phyloP scores from a whole-genome alignment of 53 echinoderm and acorn worm species.

The Hippasteria phrygiana region DNA sequence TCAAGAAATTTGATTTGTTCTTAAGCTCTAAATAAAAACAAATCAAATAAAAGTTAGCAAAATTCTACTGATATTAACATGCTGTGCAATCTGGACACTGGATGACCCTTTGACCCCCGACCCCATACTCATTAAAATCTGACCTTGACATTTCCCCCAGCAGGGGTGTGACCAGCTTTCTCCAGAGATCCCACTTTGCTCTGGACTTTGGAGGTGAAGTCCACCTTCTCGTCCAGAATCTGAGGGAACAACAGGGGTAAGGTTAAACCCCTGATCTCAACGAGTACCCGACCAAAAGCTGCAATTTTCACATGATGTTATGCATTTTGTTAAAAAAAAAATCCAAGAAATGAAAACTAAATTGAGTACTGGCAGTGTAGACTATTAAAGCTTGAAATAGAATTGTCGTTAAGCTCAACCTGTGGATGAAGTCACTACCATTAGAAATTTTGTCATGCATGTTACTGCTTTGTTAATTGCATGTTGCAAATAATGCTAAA shows the following conservation, averaged over 20 bases:
- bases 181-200: slow-evolving; percentile 91
- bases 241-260: slow-evolving; percentile 44
- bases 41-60: not conserved
- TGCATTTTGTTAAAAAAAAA: too few species aligned
- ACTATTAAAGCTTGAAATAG: too few species aligned
- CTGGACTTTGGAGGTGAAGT: slow-evolving; percentile 83
- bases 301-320: not conserved
- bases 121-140: slow-evolving; percentile 19
- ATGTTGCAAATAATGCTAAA: too few species aligned
- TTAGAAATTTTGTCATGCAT: too few species aligned
- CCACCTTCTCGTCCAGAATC: slow-evolving; percentile 73
- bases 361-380: too few species aligned
- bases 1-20: too few species aligned
- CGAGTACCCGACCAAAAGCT: too few species aligned
- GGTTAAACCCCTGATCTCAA: slow-evolving; percentile 8
- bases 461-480: too few species aligned
- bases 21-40: not conserved
- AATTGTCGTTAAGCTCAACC: too few species aligned
- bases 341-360: too few species aligned
- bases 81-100: not conserved
- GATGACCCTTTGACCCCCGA: slow-evolving; percentile 39
- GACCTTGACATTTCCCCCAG: slow-evolving; percentile 96
- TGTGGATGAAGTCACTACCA: too few species aligned
- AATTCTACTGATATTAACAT: not conserved
- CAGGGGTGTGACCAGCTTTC: slow-evolving; percentile 81